Evolutionary conservation across 2,113 vertebrate genomes (phyloP), one percentile per base, ranked within the genome.

Genomic region (Nerophis ophidion): DNA sequence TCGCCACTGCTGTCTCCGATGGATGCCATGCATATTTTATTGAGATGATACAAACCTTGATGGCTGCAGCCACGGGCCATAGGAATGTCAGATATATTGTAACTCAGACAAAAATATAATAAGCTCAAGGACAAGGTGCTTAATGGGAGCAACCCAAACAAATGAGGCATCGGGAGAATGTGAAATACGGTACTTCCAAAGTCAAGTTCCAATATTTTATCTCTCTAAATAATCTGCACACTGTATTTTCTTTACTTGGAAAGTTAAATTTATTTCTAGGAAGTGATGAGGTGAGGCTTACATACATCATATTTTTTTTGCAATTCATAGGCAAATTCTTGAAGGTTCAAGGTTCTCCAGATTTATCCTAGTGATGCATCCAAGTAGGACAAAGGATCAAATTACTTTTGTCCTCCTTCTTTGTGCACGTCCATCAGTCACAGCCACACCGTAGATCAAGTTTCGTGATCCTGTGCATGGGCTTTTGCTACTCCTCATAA

Each of bases 1-100:
- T 15, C 56, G 19, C 16, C 44, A 14, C 14, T 10, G 4, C 57
- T 57, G 34, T 73, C 60, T 70, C 67, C 66, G 65, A 69, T 80
- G 61, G 57, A 76, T 77, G 65, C 71, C 72, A 72, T 81, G 79
- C 83, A 86, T 87, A 80, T 86, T 86, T 84, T 53, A 85, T 82
- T 44, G 40, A 61, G 58, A 48, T 54, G 57, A 83, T 75, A 71
- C 61, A 71, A 58, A 62, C 61, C n/a, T 8, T 16, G 35, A 5
- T 16, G 4, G 52, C 35, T 38, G 34, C 52, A 72, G 66, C 75
- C 77, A 61, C 40, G 14, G 71, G 78, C 74, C 56, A 56, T 48
- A 51, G 42, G 36, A 72, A 58, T 64, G 58, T 53, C 40, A 42
- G 38, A 2, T 2, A 40, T 8, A 9, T 40, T 8, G 8, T 9